Evolutionary conservation across 2,113 vertebrate genomes (phyloP).

Genomic region (Microtus ochrogaster): DNA sequence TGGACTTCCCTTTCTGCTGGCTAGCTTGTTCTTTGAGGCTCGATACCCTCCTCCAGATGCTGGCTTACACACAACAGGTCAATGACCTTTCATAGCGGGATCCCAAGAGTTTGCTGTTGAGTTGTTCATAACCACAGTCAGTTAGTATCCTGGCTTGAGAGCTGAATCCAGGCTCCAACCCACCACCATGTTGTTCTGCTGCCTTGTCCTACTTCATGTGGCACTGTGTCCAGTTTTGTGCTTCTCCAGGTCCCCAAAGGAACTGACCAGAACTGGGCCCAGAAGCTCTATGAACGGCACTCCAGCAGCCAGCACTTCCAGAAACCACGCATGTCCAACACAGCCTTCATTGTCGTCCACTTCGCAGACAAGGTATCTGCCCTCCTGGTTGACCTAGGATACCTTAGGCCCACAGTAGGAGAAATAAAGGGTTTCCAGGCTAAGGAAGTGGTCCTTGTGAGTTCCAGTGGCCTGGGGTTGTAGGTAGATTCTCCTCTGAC

Average conservation of each 20-base stretch:
- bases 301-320: conserved; percentile 90
- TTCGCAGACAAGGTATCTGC: conserved; percentile 93
- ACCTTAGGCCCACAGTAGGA: fast-evolving
- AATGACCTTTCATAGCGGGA: fast-evolving
- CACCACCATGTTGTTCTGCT: not conserved
- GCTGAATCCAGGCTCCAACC: not conserved
- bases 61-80: fast-evolving
- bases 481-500: not conserved
- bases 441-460: not conserved
- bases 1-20: fast-evolving
- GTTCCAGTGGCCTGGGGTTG: not conserved
- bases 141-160: not conserved
- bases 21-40: not conserved
- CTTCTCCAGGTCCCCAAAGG: conserved; percentile 92
- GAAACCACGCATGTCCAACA: conserved; percentile 95
- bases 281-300: conserved; percentile 92
- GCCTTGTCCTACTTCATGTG: not conserved
- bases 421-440: not conserved
- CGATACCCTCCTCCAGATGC: fast-evolving
- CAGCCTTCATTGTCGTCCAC: conserved; percentile 92
- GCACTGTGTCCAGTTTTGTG: not conserved
- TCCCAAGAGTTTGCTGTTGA: fast-evolving
- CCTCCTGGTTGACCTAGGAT: not conserved
- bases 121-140: not conserved
- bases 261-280: conserved; percentile 94